These are phyloP conservation scores for Hemichromis elongatus DNA, from an alignment of 2,113 vertebrate species.

Conservation along the genomic window DNA sequence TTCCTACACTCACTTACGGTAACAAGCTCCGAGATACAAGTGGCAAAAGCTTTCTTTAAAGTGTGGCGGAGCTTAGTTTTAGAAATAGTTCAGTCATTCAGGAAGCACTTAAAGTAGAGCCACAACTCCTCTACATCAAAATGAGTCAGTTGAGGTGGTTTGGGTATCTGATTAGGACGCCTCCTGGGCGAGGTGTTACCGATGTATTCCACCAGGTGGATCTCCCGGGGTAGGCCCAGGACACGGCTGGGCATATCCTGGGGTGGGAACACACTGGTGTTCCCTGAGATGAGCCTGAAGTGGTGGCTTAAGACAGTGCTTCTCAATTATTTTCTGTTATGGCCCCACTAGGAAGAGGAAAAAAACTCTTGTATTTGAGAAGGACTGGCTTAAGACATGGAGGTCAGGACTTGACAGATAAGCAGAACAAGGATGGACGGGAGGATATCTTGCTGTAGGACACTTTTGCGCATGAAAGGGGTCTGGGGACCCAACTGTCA, in stretches of 20 bases:
- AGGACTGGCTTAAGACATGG: no score
- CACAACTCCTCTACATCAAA: background rate
- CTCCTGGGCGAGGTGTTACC: background rate
- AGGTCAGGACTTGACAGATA: background rate
- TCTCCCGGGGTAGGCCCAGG: background rate
- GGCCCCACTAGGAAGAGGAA: no score
- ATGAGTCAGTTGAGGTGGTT: background rate
- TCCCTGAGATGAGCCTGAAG: background rate
- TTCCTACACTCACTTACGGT: background rate
- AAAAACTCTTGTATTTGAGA: no score
- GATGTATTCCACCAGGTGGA: background rate
- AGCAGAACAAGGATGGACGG: background rate
- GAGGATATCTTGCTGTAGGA: background rate
- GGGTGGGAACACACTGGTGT: background rate
- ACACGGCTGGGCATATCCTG: background rate
- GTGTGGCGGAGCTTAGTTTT: background rate
- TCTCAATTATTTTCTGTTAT: no score
- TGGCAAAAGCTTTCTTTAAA: background rate
- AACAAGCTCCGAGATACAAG: background rate
- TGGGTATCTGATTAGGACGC: background rate
- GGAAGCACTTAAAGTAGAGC: background rate
- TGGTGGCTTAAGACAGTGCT: no score
- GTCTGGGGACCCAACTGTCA: background rate
- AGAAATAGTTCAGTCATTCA: background rate
- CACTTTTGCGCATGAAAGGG: background rate